Conservation (phyloP, 2,888 invertebrate species). For the Himalopsyche kuldschensis region DNA sequence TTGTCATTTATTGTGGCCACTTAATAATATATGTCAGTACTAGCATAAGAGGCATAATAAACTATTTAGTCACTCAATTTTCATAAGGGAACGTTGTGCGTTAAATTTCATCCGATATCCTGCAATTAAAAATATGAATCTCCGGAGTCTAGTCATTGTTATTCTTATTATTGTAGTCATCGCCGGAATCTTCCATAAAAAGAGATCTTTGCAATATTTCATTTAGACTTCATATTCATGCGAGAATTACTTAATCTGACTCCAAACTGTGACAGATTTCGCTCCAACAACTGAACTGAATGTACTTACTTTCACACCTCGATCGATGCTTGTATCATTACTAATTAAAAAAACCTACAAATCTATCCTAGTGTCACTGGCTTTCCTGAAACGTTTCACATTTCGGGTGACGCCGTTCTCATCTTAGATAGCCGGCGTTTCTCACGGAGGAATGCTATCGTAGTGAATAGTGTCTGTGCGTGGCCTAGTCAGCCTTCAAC, state of each 20-base stretch:
- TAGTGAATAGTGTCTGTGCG: neutral
- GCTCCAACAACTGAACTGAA: neutral
- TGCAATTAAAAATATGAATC: conserved; percentile 7
- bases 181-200: neutral
- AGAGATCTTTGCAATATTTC: neutral
- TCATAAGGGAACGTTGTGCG: no score
- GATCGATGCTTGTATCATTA: neutral
- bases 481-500: neutral
- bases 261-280: neutral
- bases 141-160: conserved; percentile 25
- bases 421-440: neutral
- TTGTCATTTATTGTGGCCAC: no score
- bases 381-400: neutral
- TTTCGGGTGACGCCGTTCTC: neutral
- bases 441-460: neutral
- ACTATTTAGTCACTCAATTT: no score
- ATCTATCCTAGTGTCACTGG: neutral
- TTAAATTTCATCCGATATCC: neutral
- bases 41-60: no score
- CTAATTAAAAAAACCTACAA: neutral
- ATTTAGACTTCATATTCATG: neutral
- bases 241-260: neutral
- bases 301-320: neutral
- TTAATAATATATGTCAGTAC: no score
- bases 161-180: neutral